Evolutionary conservation across 2,888 invertebrate genomes (phyloP), one percentile per base, ranked within the genome.

Genomic region (Caenorhabditis sp.): DNA sequence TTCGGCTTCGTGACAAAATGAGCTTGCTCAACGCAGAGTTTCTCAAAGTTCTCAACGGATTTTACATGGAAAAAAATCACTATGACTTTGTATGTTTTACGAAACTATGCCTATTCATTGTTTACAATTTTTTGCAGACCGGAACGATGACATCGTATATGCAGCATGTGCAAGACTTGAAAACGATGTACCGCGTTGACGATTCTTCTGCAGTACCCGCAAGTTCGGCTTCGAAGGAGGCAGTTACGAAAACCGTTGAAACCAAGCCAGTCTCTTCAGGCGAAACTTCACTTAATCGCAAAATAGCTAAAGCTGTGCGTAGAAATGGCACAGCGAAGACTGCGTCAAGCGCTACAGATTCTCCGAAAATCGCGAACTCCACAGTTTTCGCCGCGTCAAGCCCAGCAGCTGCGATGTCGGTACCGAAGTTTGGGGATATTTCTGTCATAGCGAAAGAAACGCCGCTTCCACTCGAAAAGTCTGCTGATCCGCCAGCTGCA

Each of bases 61-160:
- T 49, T 41, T 70, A 61, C 69, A 10, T 31, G 5, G 80, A 84
- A 51, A 76, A 80, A 22, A 51, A 51, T 16, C 63, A 72, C 28
- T 84, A 81, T 58, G 84, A 84, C 22, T 81, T 84, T 77, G 84
- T 84, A 41, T 80, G 84, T 49, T 56, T 28, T n/a, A 12, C 38
- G 12, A 10, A 10, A 8, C 47, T 63, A 14, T 31, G 7, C 31
- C 7, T 31, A 6, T 31, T 31, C 31, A 31, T n/a, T 31, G 31
- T 31, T 6, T 24, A 22, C 5, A 24, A 8, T 19, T 19, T 26
- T 19, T 28, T 84, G 35, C 72, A 86, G 87, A 63, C 82, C 19
- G 74, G n/a, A 14, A 85, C 87, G 14, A 83, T 87, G 72, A 22
- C 76, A 19, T 87, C 87, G 3, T 87, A 87, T 51, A 70, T 85